A percentile compares a stretch with the other conserved stretches of the same genome.
phyloP scores from a whole-genome alignment of 2,888 invertebrate species.

The Troides oblongomaculatus region DNA sequence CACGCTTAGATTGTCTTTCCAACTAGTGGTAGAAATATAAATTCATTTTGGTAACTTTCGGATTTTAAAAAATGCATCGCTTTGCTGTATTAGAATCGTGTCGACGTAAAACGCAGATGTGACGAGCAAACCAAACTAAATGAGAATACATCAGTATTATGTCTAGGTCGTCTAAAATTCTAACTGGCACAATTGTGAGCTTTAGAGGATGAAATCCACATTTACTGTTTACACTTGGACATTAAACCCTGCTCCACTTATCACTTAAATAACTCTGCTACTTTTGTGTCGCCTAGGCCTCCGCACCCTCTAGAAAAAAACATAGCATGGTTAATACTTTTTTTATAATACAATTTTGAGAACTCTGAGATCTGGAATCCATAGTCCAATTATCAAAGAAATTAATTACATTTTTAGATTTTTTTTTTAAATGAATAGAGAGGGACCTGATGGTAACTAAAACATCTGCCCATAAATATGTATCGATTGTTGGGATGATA shows the following conservation, averaged over 20 bases:
- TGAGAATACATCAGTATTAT: conserved; percentile 46
- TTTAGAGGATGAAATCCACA: conserved; percentile 58
- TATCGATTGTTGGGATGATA: no score
- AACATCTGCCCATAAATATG: no score
- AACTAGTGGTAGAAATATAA: no score
- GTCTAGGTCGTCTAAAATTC: conserved; percentile 50
- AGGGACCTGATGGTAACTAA: no score
- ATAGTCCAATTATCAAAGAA: no score
- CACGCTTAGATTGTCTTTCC: no score
- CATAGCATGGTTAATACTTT: conserved; percentile 1
- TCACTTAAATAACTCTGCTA: conserved; percentile 53
- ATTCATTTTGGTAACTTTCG: no score
- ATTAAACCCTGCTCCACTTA: conserved; percentile 69
- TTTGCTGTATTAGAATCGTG: background rate
- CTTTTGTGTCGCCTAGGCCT: conserved; percentile 53
- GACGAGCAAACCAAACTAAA: background rate
- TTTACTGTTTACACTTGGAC: conserved; percentile 54
- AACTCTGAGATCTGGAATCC: no score
- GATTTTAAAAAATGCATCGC: background rate
- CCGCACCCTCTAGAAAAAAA: conserved; percentile 57
- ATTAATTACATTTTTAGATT: no score
- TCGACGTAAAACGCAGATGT: background rate
- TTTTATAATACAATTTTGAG: background rate
- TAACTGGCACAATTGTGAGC: conserved; percentile 78
- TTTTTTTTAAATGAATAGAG: no score